Evolutionary conservation across 2,888 invertebrate genomes (phyloP).

Genomic region (Microplitis deprimator): DNA sequence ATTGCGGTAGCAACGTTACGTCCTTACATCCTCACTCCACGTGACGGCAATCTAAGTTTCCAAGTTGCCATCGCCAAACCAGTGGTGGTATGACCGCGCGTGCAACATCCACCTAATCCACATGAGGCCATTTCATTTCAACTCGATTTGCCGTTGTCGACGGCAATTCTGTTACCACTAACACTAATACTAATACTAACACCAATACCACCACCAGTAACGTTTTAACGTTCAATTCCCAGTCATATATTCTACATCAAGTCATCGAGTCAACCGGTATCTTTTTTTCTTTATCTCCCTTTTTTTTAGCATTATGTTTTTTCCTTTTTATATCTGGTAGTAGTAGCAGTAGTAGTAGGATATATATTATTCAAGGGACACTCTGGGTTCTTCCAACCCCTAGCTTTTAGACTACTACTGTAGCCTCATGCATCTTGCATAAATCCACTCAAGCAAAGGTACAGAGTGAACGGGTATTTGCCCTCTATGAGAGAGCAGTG

Average conservation of each 20-base stretch:
- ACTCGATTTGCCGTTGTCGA: conserved; percentile 34
- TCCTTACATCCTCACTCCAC: conserved; percentile 48
- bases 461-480: conserved; percentile 29
- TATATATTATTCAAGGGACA: conserved; percentile 51
- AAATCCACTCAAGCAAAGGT: conserved; percentile 36
- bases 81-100: conserved; percentile 52
- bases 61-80: conserved; percentile 48
- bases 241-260: conserved; percentile 24
- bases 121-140: conserved; percentile 34
- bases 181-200: background rate
- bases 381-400: conserved; percentile 40
- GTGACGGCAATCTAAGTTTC: conserved; percentile 67
- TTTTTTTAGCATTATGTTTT: conserved; percentile 24
- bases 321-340: conserved; percentile 37
- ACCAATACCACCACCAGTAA: background rate
- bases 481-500: conserved; percentile 14
- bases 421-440: conserved; percentile 50
- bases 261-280: conserved; percentile 21
- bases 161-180: background rate
- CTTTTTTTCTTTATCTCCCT: conserved; percentile 12
- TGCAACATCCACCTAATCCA: conserved; percentile 53
- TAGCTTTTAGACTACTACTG: conserved; percentile 31
- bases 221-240: conserved; percentile 13
- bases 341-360: conserved; percentile 25
- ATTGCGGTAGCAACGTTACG: conserved; percentile 33